Evolutionary conservation across 2,113 vertebrate species (phyloP).

Genomic region (Campylorhamphus procurvoides): DNA sequence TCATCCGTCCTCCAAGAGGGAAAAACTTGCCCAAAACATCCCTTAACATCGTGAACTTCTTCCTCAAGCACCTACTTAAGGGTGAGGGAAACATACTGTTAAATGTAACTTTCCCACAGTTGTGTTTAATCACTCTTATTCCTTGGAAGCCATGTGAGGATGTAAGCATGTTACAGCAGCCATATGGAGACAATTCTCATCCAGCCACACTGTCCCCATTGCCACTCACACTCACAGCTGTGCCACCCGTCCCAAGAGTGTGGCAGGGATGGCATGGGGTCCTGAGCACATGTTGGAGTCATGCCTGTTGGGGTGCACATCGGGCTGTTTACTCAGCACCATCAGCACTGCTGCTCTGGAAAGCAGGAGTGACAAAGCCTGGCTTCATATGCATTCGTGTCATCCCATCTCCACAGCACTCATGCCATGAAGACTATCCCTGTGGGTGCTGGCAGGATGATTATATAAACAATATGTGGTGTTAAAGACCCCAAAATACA

Average conservation of each 20-base stretch:
- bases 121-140: background rate
- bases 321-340: background rate
- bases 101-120: background rate
- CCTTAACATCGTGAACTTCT: background rate
- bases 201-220: background rate
- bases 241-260: background rate
- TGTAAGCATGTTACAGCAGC: background rate
- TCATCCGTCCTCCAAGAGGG: background rate
- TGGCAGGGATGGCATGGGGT: accelerated
- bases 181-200: background rate
- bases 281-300: background rate
- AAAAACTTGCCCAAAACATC: background rate
- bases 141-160: background rate
- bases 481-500: background rate
- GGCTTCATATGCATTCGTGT: background rate
- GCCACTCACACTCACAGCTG: background rate
- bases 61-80: background rate
- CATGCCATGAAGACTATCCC: background rate
- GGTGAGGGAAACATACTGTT: background rate
- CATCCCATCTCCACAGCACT: accelerated
- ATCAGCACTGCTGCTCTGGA: background rate
- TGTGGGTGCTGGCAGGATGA: background rate
- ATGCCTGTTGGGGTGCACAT: background rate
- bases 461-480: background rate
- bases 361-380: background rate